phyloP scores from a whole-genome alignment of 2,888 invertebrate species.

The Caenorhabditis sp. region DNA sequence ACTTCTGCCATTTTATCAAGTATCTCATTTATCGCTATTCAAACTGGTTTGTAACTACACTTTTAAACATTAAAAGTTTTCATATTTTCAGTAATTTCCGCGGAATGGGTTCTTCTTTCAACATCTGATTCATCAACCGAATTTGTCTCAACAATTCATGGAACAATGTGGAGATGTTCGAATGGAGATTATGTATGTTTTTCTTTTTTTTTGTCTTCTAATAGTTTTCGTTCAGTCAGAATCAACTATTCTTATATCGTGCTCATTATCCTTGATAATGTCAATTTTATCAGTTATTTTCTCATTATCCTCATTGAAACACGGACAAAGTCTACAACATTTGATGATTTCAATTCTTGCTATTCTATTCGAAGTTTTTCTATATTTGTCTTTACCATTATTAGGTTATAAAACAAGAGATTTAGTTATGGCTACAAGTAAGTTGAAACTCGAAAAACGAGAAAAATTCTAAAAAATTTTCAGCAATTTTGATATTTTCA shows the following conservation, averaged over 20 bases:
- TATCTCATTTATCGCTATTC: conserved; percentile 34
- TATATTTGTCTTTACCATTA: conserved; percentile 47
- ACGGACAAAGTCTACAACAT: conserved; percentile 47
- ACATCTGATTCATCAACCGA: conserved; percentile 36
- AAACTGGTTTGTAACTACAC: conserved; percentile 17
- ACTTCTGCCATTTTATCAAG: conserved; percentile 29
- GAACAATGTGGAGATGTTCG: conserved; percentile 53
- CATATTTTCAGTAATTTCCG: conserved; percentile 42
- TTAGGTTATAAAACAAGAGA: conserved; percentile 42
- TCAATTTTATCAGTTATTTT: conserved; percentile 45
- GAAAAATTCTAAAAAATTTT: not conserved
- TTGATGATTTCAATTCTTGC: conserved; percentile 42
- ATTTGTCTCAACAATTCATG: conserved; percentile 43
- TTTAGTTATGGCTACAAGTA: conserved; percentile 43
- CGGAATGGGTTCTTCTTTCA: conserved; percentile 54
- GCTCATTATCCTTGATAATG: conserved; percentile 35
- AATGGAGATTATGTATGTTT: conserved; percentile 33
- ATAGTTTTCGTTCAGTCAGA: conserved; percentile 7
- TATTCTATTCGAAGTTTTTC: conserved; percentile 32
- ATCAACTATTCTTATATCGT: conserved; percentile 31
- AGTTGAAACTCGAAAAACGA: not conserved
- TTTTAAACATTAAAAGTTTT: not conserved
- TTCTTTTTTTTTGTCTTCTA: too few species aligned
- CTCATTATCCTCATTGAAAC: conserved; percentile 40
- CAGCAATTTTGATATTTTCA: conserved; percentile 38